Percentiles rank a stretch among this genome's conserved stretches.
Evolutionary conservation across 2,113 vertebrate genomes (phyloP).

Genomic region (Lonchura striata): DNA sequence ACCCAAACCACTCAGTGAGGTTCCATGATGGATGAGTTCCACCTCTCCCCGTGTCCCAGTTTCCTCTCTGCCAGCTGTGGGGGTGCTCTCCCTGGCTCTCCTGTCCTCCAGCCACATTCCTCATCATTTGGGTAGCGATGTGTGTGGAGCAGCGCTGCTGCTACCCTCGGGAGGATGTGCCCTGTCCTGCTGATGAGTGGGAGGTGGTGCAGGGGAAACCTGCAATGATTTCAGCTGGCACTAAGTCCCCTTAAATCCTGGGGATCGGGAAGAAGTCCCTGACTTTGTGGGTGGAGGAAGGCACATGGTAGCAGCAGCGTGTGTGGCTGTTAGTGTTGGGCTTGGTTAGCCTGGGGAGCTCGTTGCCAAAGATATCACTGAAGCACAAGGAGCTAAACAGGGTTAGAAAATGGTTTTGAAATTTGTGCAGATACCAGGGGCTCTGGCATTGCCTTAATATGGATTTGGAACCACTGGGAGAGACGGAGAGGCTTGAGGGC

Average conservation of each 20-base stretch:
- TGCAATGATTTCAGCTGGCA: not conserved
- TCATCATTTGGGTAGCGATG: not conserved
- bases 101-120: not conserved
- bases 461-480: not conserved
- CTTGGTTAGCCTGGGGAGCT: not conserved
- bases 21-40: not conserved
- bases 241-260: not conserved
- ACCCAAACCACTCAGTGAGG: not conserved
- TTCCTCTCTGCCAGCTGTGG: not conserved
- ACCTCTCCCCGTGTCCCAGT: accelerated
- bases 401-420: not conserved
- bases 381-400: not conserved
- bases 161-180: not conserved
- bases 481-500: not conserved
- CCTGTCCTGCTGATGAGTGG: not conserved
- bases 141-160: accelerated
- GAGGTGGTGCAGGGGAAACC: not conserved
- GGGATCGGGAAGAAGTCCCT: not conserved
- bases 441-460: not conserved
- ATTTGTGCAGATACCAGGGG: not conserved
- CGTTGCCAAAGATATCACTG: not conserved
- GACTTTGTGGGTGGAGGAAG: not conserved
- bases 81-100: not conserved
- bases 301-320: not conserved
- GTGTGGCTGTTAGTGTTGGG: not conserved